Conservation (phyloP, 1,140 invertebrate genomes). For the Bombus breviceps region DNA sequence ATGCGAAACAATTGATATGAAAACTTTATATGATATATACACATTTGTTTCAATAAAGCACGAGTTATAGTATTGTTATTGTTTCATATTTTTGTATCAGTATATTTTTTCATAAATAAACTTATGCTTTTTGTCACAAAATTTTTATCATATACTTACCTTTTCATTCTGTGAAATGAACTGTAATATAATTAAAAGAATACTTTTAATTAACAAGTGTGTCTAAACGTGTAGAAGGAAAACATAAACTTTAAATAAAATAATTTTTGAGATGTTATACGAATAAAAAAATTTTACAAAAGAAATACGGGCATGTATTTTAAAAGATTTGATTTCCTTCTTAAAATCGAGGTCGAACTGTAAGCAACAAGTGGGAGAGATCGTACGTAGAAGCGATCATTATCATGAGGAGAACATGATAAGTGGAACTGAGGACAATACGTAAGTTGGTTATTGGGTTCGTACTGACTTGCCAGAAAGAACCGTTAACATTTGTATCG, state of each 20-base stretch:
- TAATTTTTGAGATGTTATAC: background rate
- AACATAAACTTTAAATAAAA: background rate
- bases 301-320: background rate
- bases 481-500: background rate
- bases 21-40: conserved; percentile 26
- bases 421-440: background rate
- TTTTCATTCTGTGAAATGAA: background rate
- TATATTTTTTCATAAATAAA: conserved; percentile 60
- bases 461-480: background rate
- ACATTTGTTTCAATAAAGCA: conserved; percentile 39
- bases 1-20: background rate
- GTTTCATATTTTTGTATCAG: conserved; percentile 62
- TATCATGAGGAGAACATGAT: conserved; percentile 4
- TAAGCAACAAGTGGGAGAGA: background rate
- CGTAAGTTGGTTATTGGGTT: background rate
- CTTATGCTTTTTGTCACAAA: conserved; percentile 47
- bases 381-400: background rate
- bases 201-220: background rate
- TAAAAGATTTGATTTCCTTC: background rate
- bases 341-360: conserved; percentile 16
- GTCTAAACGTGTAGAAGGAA: background rate
- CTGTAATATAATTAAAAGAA: background rate
- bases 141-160: background rate
- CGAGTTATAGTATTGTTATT: conserved; percentile 39
- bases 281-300: background rate